Percentiles rank a stretch among this genome's conserved stretches.
Evolutionary conservation across 2,888 invertebrate genomes (phyloP).

Genomic region (Trissolcus brochymenae): DNA sequence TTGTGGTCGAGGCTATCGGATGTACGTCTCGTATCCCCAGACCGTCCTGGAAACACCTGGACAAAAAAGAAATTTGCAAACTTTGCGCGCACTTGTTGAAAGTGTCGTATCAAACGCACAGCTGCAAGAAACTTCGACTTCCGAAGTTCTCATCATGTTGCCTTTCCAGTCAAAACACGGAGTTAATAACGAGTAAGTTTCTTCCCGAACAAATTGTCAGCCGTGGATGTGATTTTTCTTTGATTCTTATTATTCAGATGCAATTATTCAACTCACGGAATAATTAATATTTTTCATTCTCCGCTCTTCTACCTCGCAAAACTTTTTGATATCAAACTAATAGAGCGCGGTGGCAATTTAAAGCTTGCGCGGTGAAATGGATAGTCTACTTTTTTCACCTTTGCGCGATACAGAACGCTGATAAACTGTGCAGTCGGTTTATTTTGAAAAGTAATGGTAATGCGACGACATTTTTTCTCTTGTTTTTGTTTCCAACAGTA

Average conservation of each 20-base stretch:
- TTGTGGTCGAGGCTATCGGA: slow-evolving; percentile 79
- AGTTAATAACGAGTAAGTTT: slow-evolving; percentile 78
- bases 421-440: neutral
- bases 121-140: slow-evolving; percentile 74
- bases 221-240: slow-evolving; percentile 11
- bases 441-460: slow-evolving; percentile 16
- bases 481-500: slow-evolving; percentile 68
- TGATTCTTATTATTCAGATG: slow-evolving; percentile 11
- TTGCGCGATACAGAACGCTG: no score
- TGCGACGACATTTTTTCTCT: slow-evolving; percentile 13
- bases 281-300: slow-evolving; percentile 22
- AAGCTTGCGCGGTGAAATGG: no score
- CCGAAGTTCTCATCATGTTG: slow-evolving; percentile 77
- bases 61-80: slow-evolving; percentile 70
- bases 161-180: slow-evolving; percentile 79
- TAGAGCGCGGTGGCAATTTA: neutral
- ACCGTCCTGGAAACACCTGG: slow-evolving; percentile 65
- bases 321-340: no score
- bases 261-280: slow-evolving; percentile 7
- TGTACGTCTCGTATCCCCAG: slow-evolving; percentile 76
- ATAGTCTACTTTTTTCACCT: no score
- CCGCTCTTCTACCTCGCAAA: no score
- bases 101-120: slow-evolving; percentile 77
- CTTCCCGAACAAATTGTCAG: slow-evolving; percentile 26
- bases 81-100: slow-evolving; percentile 75